Evolutionary conservation across 2,888 invertebrate species (phyloP).

Genomic region (Pollenia griseotomentosa): DNA sequence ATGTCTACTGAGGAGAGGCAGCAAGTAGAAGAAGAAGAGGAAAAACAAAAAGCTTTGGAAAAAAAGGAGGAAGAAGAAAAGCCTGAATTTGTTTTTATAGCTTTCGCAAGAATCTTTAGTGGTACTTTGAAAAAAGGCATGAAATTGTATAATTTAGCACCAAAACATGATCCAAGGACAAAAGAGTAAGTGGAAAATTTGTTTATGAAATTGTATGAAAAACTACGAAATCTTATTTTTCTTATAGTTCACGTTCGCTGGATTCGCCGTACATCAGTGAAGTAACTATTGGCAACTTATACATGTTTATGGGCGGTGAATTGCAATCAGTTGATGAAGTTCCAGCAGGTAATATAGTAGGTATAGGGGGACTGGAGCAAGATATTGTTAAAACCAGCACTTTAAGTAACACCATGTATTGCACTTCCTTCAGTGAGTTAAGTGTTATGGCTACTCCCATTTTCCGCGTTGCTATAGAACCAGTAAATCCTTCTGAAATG

Average conservation of each 20-base stretch:
- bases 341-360: slow-evolving; percentile 95
- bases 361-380: slow-evolving; percentile 93
- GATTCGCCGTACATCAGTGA: slow-evolving; percentile 82
- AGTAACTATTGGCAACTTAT: slow-evolving; percentile 89
- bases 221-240: neutral
- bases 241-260: slow-evolving; percentile 56
- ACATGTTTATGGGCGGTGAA: slow-evolving; percentile 96
- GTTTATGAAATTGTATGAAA: neutral
- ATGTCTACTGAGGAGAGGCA: slow-evolving; percentile 72
- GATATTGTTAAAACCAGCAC: slow-evolving; percentile 96
- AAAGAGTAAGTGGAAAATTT: slow-evolving; percentile 78
- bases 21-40: slow-evolving; percentile 3
- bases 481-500: slow-evolving; percentile 91
- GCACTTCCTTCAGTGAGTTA: slow-evolving; percentile 94
- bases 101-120: slow-evolving; percentile 96
- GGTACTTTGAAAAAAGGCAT: slow-evolving; percentile 92
- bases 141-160: slow-evolving; percentile 92
- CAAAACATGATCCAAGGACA: slow-evolving; percentile 93
- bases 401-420: slow-evolving; percentile 91
- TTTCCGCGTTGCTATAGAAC: slow-evolving; percentile 96
- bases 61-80: slow-evolving; percentile 77
- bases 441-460: slow-evolving; percentile 93
- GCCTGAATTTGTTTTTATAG: slow-evolving; percentile 89
- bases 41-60: slow-evolving; percentile 27
- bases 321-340: slow-evolving; percentile 91